Conservation (phyloP, 2,797 vertebrate species). For the Lagorchestes hirsutus region DNA sequence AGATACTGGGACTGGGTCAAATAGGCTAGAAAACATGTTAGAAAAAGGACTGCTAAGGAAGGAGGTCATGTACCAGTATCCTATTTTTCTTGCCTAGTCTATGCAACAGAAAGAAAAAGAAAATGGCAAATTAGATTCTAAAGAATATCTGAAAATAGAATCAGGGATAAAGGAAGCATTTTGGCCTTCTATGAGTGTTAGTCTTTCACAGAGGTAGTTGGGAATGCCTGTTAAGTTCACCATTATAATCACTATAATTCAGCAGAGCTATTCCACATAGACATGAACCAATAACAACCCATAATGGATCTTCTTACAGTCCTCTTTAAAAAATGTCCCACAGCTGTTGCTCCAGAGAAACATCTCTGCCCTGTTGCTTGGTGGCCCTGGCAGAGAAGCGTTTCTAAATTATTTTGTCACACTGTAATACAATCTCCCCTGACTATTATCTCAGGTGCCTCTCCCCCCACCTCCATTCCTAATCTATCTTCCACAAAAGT, state of each 20-base stretch:
- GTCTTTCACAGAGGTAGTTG: background rate
- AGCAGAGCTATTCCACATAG: background rate
- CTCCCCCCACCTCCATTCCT: background rate
- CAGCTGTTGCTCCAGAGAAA: conserved; percentile 51
- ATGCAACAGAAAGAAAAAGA: conserved; percentile 31
- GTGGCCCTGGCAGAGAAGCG: conserved; percentile 22
- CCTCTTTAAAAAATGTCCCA: conserved; percentile 40
- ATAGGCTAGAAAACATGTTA: background rate
- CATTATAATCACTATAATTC: background rate
- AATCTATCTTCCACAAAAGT: conserved; percentile 54
- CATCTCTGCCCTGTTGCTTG: background rate
- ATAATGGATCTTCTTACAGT: conserved; percentile 33
- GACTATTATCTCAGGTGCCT: conserved; percentile 65
- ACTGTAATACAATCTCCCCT: conserved; percentile 61
- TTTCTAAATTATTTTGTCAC: conserved; percentile 69
- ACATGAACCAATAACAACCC: background rate
- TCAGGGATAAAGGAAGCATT: background rate
- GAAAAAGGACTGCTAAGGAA: background rate
- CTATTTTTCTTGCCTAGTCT: conserved; percentile 11
- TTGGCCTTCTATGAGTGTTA: background rate
- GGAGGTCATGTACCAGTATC: background rate
- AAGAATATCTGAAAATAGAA: conserved; percentile 30
- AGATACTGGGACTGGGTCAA: background rate
- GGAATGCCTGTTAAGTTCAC: background rate
- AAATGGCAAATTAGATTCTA: background rate